Evolutionary conservation across 2,797 vertebrate genomes (phyloP).

Genomic region (Carduelis carduelis): DNA sequence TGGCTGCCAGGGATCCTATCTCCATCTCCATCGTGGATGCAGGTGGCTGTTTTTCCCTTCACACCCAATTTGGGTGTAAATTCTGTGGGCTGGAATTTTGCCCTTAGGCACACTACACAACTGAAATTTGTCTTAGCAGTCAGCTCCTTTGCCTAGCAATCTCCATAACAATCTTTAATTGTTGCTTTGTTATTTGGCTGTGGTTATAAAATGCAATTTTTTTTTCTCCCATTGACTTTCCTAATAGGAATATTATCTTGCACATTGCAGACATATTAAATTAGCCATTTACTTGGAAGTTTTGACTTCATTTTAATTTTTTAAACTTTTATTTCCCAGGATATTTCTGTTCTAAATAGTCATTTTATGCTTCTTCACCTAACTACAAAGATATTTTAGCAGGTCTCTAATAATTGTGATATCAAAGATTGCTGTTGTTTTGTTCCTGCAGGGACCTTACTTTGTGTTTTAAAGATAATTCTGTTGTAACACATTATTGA

Average conservation of each 20-base stretch:
- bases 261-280: background rate
- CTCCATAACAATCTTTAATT: background rate
- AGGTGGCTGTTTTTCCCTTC: background rate
- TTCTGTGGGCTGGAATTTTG: conserved; percentile 1
- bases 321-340: background rate
- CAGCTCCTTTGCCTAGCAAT: background rate
- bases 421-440: background rate
- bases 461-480: conserved; percentile 24
- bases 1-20: background rate
- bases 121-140: background rate
- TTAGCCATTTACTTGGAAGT: background rate
- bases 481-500: background rate
- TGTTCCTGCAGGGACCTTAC: background rate
- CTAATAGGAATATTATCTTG: background rate
- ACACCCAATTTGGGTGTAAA: background rate
- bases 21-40: background rate
- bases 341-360: background rate
- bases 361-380: background rate
- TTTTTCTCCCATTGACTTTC: background rate
- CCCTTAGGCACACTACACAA: background rate
- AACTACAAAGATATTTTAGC: background rate
- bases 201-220: background rate
- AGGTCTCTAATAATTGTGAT: background rate
- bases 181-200: background rate
- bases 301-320: background rate